phyloP scores from a whole-genome alignment of 2,888 invertebrate species.

The Caenorhabditis doughertyi region DNA sequence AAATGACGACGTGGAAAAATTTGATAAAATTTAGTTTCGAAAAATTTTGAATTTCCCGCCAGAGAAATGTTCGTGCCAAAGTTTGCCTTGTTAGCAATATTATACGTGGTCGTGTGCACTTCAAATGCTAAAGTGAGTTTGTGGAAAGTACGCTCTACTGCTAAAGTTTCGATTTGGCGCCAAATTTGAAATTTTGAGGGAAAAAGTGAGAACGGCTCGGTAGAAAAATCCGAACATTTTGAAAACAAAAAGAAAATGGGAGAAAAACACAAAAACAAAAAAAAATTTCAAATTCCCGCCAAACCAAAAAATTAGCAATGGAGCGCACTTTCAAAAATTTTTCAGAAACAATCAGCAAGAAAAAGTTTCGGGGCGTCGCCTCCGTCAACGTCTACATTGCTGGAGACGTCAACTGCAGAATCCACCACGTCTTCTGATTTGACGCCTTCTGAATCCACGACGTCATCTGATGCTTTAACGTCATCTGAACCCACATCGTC shows the following conservation, averaged over 20 bases:
- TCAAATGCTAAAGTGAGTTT: background rate
- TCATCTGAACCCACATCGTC: no score
- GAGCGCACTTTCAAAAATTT: background rate
- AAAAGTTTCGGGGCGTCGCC: no score
- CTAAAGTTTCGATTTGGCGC: no score
- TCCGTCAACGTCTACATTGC: no score
- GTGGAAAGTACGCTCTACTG: background rate
- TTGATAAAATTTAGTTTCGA: background rate
- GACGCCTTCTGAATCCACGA: background rate
- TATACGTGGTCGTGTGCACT: conserved; percentile 11
- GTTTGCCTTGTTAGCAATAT: conserved; percentile 27
- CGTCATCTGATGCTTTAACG: background rate
- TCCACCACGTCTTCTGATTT: background rate
- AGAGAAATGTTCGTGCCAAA: background rate
- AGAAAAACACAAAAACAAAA: no score
- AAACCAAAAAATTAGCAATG: no score
- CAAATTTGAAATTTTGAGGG: no score
- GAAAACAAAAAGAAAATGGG: no score
- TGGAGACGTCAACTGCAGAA: no score
- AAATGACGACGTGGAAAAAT: background rate
- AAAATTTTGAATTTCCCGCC: background rate
- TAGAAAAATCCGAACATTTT: no score
- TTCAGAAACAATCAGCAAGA: background rate
- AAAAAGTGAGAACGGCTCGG: no score
- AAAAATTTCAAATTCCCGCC: no score